A percentile compares a stretch with the other conserved stretches of the same genome.
These are phyloP conservation scores for Mustela nigripes DNA, from an alignment of 2,113 vertebrate species.

Conservation along the genomic window DNA sequence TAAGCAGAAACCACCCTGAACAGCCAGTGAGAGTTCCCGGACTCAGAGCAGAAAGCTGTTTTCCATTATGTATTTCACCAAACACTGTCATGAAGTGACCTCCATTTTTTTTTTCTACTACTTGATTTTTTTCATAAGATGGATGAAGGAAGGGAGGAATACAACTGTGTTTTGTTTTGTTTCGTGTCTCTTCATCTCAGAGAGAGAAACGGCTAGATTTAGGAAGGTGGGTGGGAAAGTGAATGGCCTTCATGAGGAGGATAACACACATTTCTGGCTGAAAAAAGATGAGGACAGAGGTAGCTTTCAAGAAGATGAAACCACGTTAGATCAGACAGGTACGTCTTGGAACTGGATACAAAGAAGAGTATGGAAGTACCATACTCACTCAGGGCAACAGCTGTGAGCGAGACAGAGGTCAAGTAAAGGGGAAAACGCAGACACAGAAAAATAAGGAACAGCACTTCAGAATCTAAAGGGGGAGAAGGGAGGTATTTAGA, in stretches of 20 bases:
- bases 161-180: background rate
- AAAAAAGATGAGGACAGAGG: background rate
- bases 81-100: background rate
- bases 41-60: background rate
- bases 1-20: background rate
- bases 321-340: background rate
- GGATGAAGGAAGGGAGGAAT: background rate
- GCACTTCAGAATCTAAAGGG: background rate
- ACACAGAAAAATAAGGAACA: background rate
- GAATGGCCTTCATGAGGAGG: background rate
- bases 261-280: background rate
- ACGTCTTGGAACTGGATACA: background rate
- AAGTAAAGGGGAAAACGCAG: background rate
- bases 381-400: background rate
- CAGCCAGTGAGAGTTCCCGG: background rate
- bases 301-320: slow-evolving; percentile 13
- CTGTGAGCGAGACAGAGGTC: background rate
- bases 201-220: background rate
- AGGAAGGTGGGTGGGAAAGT: background rate
- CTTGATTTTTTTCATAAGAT: background rate
- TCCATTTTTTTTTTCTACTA: background rate
- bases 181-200: background rate
- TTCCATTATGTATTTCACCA: background rate
- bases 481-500: background rate
- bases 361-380: background rate